Percentiles rank a stretch among this genome's conserved stretches.
These are phyloP conservation scores for Eurypyga helias DNA, from an alignment of 2,113 vertebrate species.

Conservation along the genomic window DNA sequence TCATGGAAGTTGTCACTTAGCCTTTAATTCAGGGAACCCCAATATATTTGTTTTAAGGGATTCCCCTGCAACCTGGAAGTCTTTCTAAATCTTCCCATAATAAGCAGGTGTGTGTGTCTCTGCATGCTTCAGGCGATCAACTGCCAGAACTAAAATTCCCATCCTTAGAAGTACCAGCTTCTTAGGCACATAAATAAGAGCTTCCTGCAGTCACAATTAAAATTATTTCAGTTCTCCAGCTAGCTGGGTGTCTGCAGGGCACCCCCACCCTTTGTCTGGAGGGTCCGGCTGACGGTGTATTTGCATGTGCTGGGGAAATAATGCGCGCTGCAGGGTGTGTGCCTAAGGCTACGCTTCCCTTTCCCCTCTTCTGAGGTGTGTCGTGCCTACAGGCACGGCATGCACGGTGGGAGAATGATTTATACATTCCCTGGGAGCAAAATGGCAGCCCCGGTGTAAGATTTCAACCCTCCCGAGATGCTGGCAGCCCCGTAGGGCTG, in stretches of 20 bases:
- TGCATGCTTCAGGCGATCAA: background rate
- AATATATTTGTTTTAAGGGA: background rate
- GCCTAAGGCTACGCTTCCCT: background rate
- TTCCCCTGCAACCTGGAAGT: background rate
- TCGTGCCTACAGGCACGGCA: background rate
- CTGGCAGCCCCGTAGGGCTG: background rate
- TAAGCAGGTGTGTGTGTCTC: background rate
- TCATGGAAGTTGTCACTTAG: background rate
- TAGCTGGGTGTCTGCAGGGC: background rate
- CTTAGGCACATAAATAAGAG: background rate
- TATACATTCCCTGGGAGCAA: background rate
- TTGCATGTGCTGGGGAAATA: background rate
- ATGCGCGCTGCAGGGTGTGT: rapidly evolving
- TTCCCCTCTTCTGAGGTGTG: background rate
- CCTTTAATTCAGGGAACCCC: background rate
- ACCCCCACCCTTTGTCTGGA: background rate
- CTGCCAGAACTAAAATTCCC: background rate
- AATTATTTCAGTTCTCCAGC: background rate
- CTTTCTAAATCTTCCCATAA: background rate
- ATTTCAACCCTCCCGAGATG: background rate
- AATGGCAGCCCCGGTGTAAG: background rate
- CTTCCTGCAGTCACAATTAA: background rate
- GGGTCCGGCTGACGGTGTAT: background rate
- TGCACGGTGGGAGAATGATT: background rate
- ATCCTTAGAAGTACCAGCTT: background rate